Conservation (phyloP, 1,140 invertebrate species). For the Parasteatoda tepidariorum region DNA sequence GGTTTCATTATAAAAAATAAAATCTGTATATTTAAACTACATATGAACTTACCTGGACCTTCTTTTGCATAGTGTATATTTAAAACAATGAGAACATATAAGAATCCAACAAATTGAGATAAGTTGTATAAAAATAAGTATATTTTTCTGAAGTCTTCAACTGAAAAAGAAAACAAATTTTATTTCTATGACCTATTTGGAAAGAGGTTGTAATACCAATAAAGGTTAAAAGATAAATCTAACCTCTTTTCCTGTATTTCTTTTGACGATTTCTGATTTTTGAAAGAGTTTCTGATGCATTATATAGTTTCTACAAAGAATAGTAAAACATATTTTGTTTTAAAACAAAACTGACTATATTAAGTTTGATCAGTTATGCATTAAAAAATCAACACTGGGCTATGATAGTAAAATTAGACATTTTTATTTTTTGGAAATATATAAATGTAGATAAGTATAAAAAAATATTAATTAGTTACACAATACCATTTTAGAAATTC, state of each 20-base stretch:
- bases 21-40: not conserved
- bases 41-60: constrained; percentile 74
- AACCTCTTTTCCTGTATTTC: constrained; percentile 32
- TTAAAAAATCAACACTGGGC: no score
- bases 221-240: no score
- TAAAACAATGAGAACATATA: constrained; percentile 82
- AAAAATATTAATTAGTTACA: no score
- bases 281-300: constrained; percentile 24
- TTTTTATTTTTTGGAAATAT: no score
- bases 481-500: no score
- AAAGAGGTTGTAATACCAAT: no score
- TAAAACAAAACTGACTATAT: not conserved
- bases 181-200: no score
- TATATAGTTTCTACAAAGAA: constrained; percentile 5
- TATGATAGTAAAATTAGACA: no score
- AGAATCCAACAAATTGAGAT: constrained; percentile 88
- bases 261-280: constrained; percentile 14
- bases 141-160: constrained; percentile 81
- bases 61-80: constrained; percentile 79
- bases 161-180: constrained; percentile 53
- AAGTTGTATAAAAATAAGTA: constrained; percentile 92
- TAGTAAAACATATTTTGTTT: not conserved
- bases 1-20: constrained; percentile 11
- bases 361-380: no score
- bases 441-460: no score